Evolutionary conservation across 2,888 invertebrate species (phyloP), one percentile per base, ranked within the genome.

Genomic region (Drosophila neoperkinsi): DNA sequence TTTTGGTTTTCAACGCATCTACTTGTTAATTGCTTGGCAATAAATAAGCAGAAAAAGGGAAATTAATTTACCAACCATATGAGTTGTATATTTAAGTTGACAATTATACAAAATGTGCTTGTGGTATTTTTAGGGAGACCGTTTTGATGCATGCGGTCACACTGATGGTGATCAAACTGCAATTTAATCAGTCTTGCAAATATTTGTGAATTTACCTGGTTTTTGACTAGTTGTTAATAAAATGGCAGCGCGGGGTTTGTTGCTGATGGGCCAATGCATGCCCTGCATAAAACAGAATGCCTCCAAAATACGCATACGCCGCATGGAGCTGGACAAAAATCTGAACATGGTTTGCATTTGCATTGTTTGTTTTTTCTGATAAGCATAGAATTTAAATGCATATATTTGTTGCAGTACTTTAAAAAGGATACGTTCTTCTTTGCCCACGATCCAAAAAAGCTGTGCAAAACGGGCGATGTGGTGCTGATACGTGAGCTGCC

Each of bases 401-500:
- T 43, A 58, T 25, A 21, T 21, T 59, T 57, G 50, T 94, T 94
- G 56, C 92, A 97, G 97, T 97, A 97, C 91, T 98, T 97, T 90
- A 94, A 94, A 78, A 96, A 96, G 92, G 95, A 95, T 78, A 95
- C 96, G 77, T 96, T 95, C 81, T 94, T 95, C 71, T 97, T 96
- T 89, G 97, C 97, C 46, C 94, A 96, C 90, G 98, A 98, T 94
- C 97, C 97, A 0, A 91, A 96, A 2, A 96, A 96, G 83, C 89
- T 94, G 55, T 97, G 97, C 91, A 97, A 97, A 93, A 95, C 96
- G 13, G 98, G 98, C 2, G 98, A 98, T 90, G 94, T 97, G 53
- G 97, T 97, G 6, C 94, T 98, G 18, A 96, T 98, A 79, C 95
- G 97, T 92, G 95, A 95, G 79, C 92, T 98, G 57, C 96, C 96